Percentiles rank a stretch among this genome's conserved stretches.
Evolutionary conservation across 2,113 vertebrate species (phyloP).

Genomic region (Archilochus colubris): DNA sequence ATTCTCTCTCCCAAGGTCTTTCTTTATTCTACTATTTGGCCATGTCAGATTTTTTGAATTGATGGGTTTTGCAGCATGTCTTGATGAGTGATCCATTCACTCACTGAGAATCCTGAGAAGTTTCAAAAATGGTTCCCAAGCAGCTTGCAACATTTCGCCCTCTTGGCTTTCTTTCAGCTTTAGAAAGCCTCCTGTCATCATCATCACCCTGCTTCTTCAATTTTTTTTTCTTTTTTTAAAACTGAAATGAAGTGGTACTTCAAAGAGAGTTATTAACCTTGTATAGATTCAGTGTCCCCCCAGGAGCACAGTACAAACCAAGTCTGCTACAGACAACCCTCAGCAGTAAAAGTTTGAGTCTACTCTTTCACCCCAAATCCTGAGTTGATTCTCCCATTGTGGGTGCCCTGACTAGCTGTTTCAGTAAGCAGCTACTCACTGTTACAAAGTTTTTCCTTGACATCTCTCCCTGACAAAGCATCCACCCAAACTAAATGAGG

Average conservation of each 20-base stretch:
- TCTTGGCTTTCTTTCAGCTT: neutral
- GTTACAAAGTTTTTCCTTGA: neutral
- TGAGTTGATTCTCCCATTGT: accelerated
- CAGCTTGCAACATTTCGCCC: neutral
- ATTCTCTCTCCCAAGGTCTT: neutral
- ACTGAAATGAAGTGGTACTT: neutral
- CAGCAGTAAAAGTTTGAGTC: accelerated
- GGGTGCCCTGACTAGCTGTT: neutral
- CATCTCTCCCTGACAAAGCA: neutral
- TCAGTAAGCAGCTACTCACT: neutral
- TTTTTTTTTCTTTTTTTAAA: neutral
- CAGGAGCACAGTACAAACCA: neutral
- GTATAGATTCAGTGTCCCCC: neutral
- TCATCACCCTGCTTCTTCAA: accelerated
- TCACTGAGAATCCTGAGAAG: neutral
- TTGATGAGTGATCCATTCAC: neutral
- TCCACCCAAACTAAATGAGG: neutral
- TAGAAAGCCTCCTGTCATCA: neutral
- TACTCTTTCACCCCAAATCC: neutral
- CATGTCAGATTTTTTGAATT: neutral
- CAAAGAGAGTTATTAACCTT: neutral
- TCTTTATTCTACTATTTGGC: neutral
- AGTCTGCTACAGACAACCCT: neutral
- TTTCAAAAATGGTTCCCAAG: neutral
- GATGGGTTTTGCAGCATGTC: neutral